Evolutionary conservation across 1,140 invertebrate genomes (phyloP), one percentile per base, ranked within the genome.

Genomic region (Penaeus indicus): DNA sequence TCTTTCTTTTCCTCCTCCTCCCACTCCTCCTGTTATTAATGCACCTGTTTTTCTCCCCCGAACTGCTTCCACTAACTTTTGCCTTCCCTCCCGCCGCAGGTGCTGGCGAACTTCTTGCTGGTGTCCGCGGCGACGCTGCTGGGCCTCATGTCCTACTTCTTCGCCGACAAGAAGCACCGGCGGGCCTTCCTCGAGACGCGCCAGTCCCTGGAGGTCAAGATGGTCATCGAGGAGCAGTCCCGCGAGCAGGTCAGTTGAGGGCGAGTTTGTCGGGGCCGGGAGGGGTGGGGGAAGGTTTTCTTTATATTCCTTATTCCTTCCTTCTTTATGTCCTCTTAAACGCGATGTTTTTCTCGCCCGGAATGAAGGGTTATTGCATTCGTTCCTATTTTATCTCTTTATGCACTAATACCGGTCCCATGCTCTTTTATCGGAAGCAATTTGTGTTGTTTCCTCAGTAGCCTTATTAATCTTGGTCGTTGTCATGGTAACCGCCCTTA

Each of bases 191-290:
- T 97, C 62, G 97, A 98, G 93, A 98, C 97, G 1, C 96, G 97
- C 91, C 96, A 97, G 93, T 98, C 97, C 91, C 94, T 98, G 77
- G 96, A 97, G 92, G 96, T 98, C 88, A 98, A 98, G 93, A 94
- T 97, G 86, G 95, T 97, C 42, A 97, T 98, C 85, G 97, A 98
- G 93, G 96, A 98, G 92, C 97, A 98, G 92, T 97, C 96, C 83
- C 96, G 96, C 63, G 97, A 98, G 93, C 96, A 97, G 95, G 97
- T 97, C 91, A 93, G 91, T 87, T 7, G 32, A n/a, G 19, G 60
- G 10, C 32, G 42, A 21, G n/a, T 25, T n/a, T 62, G 25, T 82
- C 25, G 80, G 61, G 80, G 60, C 3, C 25, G 80, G 61, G 80
- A 61, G 60, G 61, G 47, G 61, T 4, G 19, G 79, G 61, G 79